A percentile compares a stretch with the other conserved stretches of the same genome.
Conservation (phyloP, 1,140 invertebrate genomes). For the Lamellibrachia luymesi region DNA sequence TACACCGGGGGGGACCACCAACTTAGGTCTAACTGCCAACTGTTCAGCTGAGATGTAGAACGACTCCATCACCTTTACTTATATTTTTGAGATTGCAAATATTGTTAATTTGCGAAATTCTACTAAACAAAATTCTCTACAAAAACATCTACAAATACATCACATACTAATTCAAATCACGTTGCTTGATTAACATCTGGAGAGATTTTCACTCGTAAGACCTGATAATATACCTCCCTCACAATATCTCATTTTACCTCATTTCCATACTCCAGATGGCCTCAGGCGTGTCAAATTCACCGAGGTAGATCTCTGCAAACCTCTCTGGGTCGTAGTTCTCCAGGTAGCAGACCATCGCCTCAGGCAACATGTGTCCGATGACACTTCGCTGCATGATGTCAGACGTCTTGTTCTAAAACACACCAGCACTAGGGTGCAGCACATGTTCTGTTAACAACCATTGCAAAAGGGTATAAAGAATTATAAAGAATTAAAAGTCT, state of each 20-base stretch:
- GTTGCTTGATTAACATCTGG: background rate
- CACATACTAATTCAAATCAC: background rate
- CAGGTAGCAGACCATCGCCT: constrained; percentile 98
- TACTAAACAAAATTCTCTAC: no score
- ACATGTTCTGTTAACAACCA: no score
- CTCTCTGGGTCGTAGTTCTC: constrained; percentile 98
- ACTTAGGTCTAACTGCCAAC: no score
- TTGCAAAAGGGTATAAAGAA: no score
- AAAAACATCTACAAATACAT: background rate
- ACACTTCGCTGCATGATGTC: constrained; percentile 61
- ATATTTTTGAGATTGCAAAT: no score
- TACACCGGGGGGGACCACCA: background rate
- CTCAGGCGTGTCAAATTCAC: constrained; percentile 99
- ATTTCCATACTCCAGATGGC: constrained; percentile 75
- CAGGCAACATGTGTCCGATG: constrained; percentile 89
- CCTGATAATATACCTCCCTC: background rate
- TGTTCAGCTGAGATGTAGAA: no score
- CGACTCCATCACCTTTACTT: no score
- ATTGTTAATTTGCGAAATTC: no score
- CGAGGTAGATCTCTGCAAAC: constrained; percentile 97
- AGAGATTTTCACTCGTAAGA: background rate
- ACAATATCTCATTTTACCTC: constrained; percentile 46
- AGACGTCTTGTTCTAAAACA: constrained; percentile 47
- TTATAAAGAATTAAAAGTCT: no score
- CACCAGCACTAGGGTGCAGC: no score